A percentile compares a stretch with the other conserved stretches of the same genome.
Evolutionary conservation across 92 coral and sea anemone species (phyloP).

Genomic region (Zoanthus sansibaricus): DNA sequence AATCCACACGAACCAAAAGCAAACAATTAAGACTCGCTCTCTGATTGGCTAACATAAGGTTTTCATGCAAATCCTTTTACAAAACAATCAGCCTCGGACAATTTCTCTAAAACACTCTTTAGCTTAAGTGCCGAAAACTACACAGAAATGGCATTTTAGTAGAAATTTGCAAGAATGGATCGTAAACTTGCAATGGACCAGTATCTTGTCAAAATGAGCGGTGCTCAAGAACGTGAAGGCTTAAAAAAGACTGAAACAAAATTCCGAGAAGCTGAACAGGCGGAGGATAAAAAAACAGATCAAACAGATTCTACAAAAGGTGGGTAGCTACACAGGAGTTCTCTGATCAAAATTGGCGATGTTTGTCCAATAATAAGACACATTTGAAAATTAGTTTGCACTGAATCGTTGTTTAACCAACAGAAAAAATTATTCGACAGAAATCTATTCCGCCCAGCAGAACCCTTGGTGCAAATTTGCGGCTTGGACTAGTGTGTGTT

Average conservation of each 20-base stretch:
- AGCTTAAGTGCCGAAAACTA: constrained; percentile 56
- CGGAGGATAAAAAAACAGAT: constrained; percentile 17
- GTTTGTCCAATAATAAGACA: constrained; percentile 4
- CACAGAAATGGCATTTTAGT: constrained; percentile 14
- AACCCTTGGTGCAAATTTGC: constrained; percentile 11
- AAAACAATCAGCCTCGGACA: constrained; percentile 84
- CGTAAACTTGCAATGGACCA: constrained; percentile 36
- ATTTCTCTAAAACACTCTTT: constrained; percentile 73
- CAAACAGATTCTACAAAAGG: constrained; percentile 22
- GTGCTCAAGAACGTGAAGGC: background rate
- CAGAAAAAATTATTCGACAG: constrained; percentile 1
- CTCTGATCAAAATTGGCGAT: constrained; percentile 1
- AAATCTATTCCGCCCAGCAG: constrained; percentile 17
- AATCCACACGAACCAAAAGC: constrained; percentile 57
- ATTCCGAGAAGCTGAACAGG: constrained; percentile 22
- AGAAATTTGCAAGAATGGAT: constrained; percentile 43
- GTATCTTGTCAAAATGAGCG: constrained; percentile 27
- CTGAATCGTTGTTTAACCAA: constrained; percentile 8
- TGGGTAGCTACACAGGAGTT: constrained; percentile 8
- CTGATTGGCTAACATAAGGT: constrained; percentile 73
- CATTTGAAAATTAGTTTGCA: constrained; percentile 17
- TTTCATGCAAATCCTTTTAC: constrained; percentile 86
- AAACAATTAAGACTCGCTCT: constrained; percentile 65
- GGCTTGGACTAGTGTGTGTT: constrained; percentile 7
- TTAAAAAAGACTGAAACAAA: background rate